A percentile compares a stretch with the other conserved stretches of the same genome.
Evolutionary conservation across 2,888 invertebrate genomes (phyloP).

Genomic region (Drosophila affinis): DNA sequence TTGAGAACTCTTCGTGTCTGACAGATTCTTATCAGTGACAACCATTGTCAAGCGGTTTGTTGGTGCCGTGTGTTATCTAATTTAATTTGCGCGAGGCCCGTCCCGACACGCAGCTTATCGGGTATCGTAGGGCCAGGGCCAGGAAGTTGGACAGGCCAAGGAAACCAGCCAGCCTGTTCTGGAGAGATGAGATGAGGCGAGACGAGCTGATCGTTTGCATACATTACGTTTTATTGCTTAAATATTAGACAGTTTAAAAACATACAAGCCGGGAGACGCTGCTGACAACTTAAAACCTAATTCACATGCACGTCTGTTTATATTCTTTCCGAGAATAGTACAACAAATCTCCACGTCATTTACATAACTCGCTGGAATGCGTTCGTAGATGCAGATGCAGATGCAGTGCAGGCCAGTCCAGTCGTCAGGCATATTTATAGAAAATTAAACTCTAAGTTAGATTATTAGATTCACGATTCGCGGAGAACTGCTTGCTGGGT

Average conservation of each 20-base stretch:
- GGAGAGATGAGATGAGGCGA: slow-evolving; percentile 1
- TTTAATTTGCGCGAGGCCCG: slow-evolving; percentile 63
- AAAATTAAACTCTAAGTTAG: slow-evolving; percentile 33
- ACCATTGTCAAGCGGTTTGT: slow-evolving; percentile 49
- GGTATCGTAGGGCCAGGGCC: slow-evolving; percentile 18
- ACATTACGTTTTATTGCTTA: slow-evolving; percentile 73
- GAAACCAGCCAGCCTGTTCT: neutral
- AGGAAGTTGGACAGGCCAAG: slow-evolving; percentile 38
- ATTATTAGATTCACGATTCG: slow-evolving; percentile 42
- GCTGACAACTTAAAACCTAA: slow-evolving; percentile 73
- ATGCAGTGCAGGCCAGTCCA: slow-evolving; percentile 1
- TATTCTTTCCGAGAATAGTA: slow-evolving; percentile 39
- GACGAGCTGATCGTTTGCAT: slow-evolving; percentile 33
- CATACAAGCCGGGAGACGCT: slow-evolving; percentile 43
- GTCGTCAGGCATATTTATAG: slow-evolving; percentile 22
- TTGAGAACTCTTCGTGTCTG: slow-evolving; percentile 34
- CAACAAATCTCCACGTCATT: slow-evolving; percentile 41
- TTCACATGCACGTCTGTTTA: slow-evolving; percentile 76
- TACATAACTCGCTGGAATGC: slow-evolving; percentile 62
- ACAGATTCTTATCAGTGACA: slow-evolving; percentile 61
- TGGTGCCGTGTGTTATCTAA: slow-evolving; percentile 61
- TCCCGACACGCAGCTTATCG: slow-evolving; percentile 53
- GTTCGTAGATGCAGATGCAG: neutral
- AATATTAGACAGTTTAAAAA: slow-evolving; percentile 67
- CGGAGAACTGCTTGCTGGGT: slow-evolving; percentile 11